phyloP scores from a whole-genome alignment of 2,888 invertebrate species.

The Ernsta delagoae region DNA sequence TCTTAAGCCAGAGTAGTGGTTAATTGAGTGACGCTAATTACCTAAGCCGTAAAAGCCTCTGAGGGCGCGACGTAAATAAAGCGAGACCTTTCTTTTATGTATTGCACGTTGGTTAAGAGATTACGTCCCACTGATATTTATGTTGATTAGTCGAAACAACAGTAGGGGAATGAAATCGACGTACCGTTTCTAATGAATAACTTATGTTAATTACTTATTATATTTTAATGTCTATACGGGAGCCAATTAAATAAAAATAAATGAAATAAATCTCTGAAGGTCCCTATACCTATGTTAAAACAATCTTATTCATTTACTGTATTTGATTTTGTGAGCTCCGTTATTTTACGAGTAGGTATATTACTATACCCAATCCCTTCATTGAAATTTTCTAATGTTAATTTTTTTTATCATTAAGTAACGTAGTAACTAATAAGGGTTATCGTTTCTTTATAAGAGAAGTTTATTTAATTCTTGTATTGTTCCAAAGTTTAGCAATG shows the following conservation, averaged over 20 bases:
- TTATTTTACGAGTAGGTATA: too few species aligned
- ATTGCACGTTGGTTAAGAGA: conserved; percentile 55
- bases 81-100: conserved; percentile 68
- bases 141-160: conserved; percentile 48
- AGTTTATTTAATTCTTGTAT: background rate
- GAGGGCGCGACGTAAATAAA: conserved; percentile 67
- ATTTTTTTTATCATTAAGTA: too few species aligned
- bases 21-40: conserved; percentile 84
- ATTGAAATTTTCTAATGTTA: background rate
- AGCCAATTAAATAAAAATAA: too few species aligned
- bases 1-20: conserved; percentile 71
- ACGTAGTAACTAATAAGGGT: background rate
- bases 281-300: too few species aligned
- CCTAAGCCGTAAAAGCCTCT: conserved; percentile 78
- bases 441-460: background rate
- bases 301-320: too few species aligned
- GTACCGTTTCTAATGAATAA: too few species aligned
- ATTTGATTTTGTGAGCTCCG: background rate
- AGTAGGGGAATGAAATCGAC: conserved; percentile 32
- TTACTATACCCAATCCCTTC: too few species aligned
- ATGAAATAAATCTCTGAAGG: too few species aligned
- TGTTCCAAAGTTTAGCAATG: background rate
- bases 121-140: conserved; percentile 59
- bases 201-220: too few species aligned
- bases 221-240: too few species aligned